These are phyloP conservation scores for Loxodonta africana DNA, from an alignment of 2,113 vertebrate species.

Conservation along the genomic window DNA sequence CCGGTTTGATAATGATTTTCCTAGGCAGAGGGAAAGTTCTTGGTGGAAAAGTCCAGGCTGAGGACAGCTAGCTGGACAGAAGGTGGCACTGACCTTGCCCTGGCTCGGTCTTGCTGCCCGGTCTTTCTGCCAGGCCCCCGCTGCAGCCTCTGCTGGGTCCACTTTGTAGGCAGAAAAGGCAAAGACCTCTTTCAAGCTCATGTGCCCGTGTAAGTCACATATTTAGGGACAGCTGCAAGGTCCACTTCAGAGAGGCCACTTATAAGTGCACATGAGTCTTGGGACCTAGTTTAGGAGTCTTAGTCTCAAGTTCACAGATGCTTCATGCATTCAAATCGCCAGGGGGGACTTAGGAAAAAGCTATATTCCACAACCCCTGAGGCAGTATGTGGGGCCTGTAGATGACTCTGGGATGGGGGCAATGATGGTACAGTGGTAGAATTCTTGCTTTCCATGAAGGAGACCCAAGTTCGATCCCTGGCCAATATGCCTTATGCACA, in stretches of 20 bases:
- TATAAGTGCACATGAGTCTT: background rate
- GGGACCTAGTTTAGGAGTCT: background rate
- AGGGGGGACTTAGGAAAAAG: background rate
- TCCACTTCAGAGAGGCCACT: background rate
- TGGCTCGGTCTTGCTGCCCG: background rate
- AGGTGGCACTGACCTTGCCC: background rate
- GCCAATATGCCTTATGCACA: background rate
- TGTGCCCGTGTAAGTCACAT: background rate
- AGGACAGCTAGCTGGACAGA: background rate
- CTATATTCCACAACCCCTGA: background rate
- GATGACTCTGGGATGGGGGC: background rate
- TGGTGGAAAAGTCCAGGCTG: background rate
- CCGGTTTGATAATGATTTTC: background rate
- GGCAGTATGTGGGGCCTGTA: background rate
- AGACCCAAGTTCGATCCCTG: background rate
- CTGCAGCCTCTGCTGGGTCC: background rate
- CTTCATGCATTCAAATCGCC: background rate
- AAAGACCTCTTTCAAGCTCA: background rate
- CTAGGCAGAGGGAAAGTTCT: background rate
- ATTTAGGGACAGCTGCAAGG: background rate
- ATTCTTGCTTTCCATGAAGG: background rate
- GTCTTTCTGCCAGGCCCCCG: background rate
- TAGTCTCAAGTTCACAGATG: background rate
- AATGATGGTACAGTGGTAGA: background rate
- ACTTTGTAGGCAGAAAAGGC: background rate